Conservation (phyloP, 2,797 vertebrate species). For the Coilia nasus region DNA sequence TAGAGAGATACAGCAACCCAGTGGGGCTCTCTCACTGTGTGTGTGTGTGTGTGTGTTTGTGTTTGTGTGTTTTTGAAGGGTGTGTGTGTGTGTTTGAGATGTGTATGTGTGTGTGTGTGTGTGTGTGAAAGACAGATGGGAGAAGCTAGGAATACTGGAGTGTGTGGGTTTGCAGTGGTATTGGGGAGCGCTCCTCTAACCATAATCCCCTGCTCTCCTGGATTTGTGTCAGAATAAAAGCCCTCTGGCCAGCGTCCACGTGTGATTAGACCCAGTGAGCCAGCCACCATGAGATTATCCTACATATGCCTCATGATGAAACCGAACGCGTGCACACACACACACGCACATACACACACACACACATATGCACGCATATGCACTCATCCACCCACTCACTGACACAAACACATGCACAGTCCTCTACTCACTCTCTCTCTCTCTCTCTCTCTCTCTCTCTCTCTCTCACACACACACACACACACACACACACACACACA, state of each 20-base stretch:
- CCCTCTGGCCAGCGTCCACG: not conserved
- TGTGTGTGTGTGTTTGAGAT: not conserved
- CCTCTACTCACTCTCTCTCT: no score
- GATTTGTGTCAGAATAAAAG: not conserved
- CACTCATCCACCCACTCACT: not conserved
- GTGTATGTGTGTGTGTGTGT: not conserved
- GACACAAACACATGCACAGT: not conserved
- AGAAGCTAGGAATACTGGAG: no score
- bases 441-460: no score
- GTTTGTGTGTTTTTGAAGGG: not conserved
- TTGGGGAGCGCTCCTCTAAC: not conserved
- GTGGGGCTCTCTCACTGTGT: not conserved
- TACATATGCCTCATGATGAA: not conserved
- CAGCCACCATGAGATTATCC: no score
- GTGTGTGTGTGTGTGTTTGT: constrained; percentile 14
- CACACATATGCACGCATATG: not conserved
- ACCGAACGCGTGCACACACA: not conserved
- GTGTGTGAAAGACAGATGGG: constrained; percentile 5
- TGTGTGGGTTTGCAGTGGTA: not conserved
- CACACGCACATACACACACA: not conserved
- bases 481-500: not conserved
- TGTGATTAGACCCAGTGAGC: no score
- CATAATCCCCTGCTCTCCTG: not conserved
- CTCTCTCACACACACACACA: not conserved
- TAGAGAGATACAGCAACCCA: not conserved